Evolutionary conservation across 1,140 invertebrate species (phyloP).

Genomic region (Cyphomyrmex costatus): DNA sequence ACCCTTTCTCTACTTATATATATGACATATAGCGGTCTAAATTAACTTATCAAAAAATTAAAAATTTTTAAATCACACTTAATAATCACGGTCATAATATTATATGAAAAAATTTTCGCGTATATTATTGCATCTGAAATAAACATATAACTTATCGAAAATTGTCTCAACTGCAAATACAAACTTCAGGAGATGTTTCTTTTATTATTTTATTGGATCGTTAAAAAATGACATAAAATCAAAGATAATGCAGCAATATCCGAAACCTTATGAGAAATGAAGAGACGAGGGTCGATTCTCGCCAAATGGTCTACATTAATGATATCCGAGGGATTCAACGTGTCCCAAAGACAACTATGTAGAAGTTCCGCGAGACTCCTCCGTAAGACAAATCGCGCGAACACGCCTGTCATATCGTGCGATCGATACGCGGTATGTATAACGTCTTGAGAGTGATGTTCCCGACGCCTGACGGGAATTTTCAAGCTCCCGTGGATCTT

Average conservation of each 20-base stretch:
- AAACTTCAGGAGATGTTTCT: neutral
- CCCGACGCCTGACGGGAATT: constrained; percentile 80
- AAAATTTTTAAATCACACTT: neutral
- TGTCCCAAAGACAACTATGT: constrained; percentile 24
- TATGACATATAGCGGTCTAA: no score
- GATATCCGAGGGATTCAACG: constrained; percentile 19
- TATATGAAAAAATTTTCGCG: neutral
- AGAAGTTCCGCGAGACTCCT: constrained; percentile 30
- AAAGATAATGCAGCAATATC: neutral
- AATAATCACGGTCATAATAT: neutral
- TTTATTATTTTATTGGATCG: constrained; percentile 6
- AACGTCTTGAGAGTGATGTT: constrained; percentile 79
- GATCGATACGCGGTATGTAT: constrained; percentile 65
- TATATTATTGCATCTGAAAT: neutral
- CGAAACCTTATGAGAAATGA: neutral
- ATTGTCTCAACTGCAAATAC: neutral
- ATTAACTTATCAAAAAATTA: neutral
- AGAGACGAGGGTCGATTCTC: neutral
- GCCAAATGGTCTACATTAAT: constrained; percentile 19
- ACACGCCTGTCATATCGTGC: constrained; percentile 74
- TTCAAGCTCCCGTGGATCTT: constrained; percentile 74
- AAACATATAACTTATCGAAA: neutral
- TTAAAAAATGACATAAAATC: neutral
- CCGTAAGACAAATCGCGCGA: constrained; percentile 80
- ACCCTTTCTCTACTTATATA: no score